Conservation (phyloP, 2,888 invertebrate species). For the Priocnemis perturbator region DNA sequence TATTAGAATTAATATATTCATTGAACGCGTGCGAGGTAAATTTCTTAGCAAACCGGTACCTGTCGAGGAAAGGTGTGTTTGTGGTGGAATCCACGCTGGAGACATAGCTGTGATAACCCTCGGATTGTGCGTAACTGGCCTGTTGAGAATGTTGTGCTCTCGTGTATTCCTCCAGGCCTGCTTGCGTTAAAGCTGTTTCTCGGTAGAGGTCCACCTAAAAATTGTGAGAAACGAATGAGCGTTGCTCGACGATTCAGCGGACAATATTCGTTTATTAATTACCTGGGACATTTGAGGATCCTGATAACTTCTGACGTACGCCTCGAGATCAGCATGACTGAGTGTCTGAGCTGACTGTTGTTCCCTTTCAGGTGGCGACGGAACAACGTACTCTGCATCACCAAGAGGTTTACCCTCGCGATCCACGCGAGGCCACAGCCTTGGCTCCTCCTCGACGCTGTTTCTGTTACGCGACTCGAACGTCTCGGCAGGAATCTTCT, state of each 20-base stretch:
- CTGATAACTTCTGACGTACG: conserved; percentile 82
- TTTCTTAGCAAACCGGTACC: conserved; percentile 70
- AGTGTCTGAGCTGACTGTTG: conserved; percentile 72
- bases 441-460: conserved; percentile 72
- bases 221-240: conserved; percentile 10
- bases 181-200: conserved; percentile 73
- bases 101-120: conserved; percentile 88
- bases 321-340: conserved; percentile 83
- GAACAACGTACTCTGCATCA: conserved; percentile 81
- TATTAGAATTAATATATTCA: conserved; percentile 12
- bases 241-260: neutral
- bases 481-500: conserved; percentile 79
- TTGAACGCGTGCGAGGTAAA: neutral
- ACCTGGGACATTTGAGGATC: conserved; percentile 73
- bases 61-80: conserved; percentile 84
- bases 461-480: conserved; percentile 76
- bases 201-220: conserved; percentile 70
- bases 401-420: conserved; percentile 81
- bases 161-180: conserved; percentile 76
- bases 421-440: conserved; percentile 79
- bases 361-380: conserved; percentile 84
- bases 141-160: conserved; percentile 82
- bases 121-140: conserved; percentile 86
- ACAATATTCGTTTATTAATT: conserved; percentile 17
- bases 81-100: conserved; percentile 85